Evolutionary conservation across 1,140 invertebrate genomes (phyloP).

Genomic region (Papilio polyxenes): DNA sequence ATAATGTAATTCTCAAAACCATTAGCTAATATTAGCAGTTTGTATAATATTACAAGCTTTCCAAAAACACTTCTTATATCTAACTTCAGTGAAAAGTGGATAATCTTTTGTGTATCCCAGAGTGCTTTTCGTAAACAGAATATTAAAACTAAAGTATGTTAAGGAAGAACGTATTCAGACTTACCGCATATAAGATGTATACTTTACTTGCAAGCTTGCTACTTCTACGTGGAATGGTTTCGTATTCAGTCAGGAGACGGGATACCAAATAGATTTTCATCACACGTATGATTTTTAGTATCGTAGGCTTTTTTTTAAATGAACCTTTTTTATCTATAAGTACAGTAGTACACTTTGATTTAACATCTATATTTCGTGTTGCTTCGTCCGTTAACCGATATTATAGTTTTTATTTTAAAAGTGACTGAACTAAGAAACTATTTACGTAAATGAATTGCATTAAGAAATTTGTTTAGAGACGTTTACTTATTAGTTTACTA

Average conservation of each 20-base stretch:
- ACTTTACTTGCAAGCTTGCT: background rate
- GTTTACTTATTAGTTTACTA: too few species aligned
- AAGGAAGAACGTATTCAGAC: background rate
- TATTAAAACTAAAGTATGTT: slow-evolving; percentile 9
- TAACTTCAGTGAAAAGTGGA: background rate
- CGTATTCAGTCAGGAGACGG: background rate
- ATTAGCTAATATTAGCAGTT: background rate
- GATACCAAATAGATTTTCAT: slow-evolving; percentile 4
- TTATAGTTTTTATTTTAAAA: background rate
- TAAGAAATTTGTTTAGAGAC: too few species aligned
- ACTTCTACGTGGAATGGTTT: background rate
- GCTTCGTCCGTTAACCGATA: background rate
- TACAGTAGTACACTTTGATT: background rate
- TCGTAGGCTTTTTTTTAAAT: background rate
- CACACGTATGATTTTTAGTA: slow-evolving; percentile 15
- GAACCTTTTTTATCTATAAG: slow-evolving; percentile 12
- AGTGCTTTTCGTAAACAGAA: slow-evolving; percentile 16
- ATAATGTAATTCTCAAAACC: background rate
- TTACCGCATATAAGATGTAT: slow-evolving; percentile 12
- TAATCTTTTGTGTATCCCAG: background rate
- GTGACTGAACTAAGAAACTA: background rate
- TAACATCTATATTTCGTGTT: background rate
- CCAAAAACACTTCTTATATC: background rate
- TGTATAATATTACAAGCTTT: background rate
- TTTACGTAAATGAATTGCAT: too few species aligned